Evolutionary conservation across 2,888 invertebrate genomes (phyloP).

Genomic region (Leptinotarsa haldemani): DNA sequence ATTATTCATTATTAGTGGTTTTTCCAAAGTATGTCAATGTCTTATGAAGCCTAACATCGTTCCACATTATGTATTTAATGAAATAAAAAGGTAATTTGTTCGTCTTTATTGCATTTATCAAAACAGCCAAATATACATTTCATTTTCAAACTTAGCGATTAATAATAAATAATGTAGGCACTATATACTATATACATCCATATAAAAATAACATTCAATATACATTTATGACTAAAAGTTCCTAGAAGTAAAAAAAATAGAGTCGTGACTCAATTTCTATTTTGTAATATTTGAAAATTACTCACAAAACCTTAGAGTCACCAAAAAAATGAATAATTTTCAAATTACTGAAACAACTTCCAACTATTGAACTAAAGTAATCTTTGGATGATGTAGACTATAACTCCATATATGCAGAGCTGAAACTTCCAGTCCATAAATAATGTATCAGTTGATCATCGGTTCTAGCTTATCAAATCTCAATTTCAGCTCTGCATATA

Average conservation of each 20-base stretch:
- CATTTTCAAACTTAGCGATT: conserved; percentile 1
- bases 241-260: not conserved
- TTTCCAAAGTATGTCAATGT: no score
- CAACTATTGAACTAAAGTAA: not conserved
- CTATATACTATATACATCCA: conserved; percentile 4
- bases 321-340: not conserved
- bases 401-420: not conserved
- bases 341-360: not conserved
- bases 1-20: no score
- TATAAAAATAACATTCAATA: conserved; percentile 10
- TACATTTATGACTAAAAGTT: conserved; percentile 11
- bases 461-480: not conserved
- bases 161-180: conserved; percentile 11
- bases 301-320: not conserved
- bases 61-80: no score
- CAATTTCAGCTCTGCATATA: not conserved
- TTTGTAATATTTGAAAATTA: not conserved
- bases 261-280: not conserved
- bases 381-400: conserved; percentile 9
- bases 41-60: no score
- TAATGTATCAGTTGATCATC: not conserved
- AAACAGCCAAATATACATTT: conserved; percentile 18
- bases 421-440: not conserved
- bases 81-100: not conserved
- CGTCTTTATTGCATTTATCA: conserved; percentile 5